Conservation (phyloP, 2,888 invertebrate species). For the Scaptomyza caliginosa region DNA sequence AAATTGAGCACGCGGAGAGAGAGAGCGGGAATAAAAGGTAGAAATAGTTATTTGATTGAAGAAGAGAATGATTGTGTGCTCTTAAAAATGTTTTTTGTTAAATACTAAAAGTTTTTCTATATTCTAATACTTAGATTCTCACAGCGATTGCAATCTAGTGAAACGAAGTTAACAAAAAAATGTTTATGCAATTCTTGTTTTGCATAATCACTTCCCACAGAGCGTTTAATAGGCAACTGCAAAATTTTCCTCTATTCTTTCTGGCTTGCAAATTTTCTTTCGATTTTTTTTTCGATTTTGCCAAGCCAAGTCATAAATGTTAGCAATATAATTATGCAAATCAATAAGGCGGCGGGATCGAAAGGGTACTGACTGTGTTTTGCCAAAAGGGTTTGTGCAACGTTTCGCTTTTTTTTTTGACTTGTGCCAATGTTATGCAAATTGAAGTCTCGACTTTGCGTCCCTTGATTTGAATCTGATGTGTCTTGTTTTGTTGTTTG, state of each 20-base stretch:
- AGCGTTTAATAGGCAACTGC: constrained; percentile 27
- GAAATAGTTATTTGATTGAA: too few species aligned
- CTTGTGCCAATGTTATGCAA: constrained; percentile 78
- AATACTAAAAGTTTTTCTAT: too few species aligned
- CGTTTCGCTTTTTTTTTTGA: constrained; percentile 44
- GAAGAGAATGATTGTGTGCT: constrained; percentile 33
- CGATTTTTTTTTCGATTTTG: too few species aligned
- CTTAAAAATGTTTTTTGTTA: constrained; percentile 45
- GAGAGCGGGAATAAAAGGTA: neutral
- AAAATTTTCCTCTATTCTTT: constrained; percentile 46
- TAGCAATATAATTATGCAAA: constrained; percentile 61
- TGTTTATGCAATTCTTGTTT: neutral
- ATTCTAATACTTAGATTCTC: constrained; percentile 39
- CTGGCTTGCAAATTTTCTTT: constrained; percentile 28
- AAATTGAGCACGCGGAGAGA: constrained; percentile 3
- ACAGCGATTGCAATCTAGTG: constrained; percentile 64
- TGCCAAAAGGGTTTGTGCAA: constrained; percentile 31
- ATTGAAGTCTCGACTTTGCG: constrained; percentile 31
- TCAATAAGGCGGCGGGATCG: constrained; percentile 50
- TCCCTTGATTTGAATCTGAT: constrained; percentile 57
- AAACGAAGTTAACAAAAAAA: constrained; percentile 4
- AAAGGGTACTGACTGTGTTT: constrained; percentile 4
- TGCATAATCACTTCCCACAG: neutral
- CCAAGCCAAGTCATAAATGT: constrained; percentile 32
- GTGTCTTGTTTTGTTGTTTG: constrained; percentile 69